Evolutionary conservation across 2,888 invertebrate species (phyloP), one percentile per base, ranked within the genome.

Genomic region (Ennomos fuscantarius): DNA sequence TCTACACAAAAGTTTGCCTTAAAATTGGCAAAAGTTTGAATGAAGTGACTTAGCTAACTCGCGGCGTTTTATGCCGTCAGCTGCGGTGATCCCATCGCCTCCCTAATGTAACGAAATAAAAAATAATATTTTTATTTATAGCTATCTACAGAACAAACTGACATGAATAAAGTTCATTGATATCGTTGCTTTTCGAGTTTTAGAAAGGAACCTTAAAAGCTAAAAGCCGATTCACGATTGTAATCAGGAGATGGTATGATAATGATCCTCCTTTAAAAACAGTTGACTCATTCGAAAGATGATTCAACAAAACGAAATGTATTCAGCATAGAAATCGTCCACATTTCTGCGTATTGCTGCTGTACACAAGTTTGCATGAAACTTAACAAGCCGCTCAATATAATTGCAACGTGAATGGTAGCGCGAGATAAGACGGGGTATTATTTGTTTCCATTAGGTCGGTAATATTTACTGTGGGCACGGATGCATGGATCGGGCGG

Each of bases 11-110:
- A 84, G 78, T 83, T 82, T 70, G 72, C 75, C 76, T 82, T 84
- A 79, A 85, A 87, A 88, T 88, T 87, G 86, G 79, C 81, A 81
- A 87, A 90, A 89, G 87, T 89, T 90, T 82, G 84, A 86, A 87
- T 84, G 82, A 86, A 89, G 86, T 87, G 88, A 88, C 86, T 87
- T 86, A 78, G 76, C 78, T 77, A 86, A 86, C 82, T 85, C 78
- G 84, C 78, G 78, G 79, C 83, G 78, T 78, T 85, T 85, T 73
- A 74, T 75, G 80, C 79, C 85, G 86, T 80, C 90, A 89, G 89
- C 90, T 89, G 90, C 76, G 83, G 78, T 83, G 85, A 79, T 89
- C 86, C 84, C 89, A 88, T 74, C 87, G 87, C 83, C 75, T 84
- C 77, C 78, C 78, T 82, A 83, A 87, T 86, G 86, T 81, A 77